Base-by-base conservation (phyloP, 2,888 invertebrate genomes). In the Orthonevra nobilis region DNA sequence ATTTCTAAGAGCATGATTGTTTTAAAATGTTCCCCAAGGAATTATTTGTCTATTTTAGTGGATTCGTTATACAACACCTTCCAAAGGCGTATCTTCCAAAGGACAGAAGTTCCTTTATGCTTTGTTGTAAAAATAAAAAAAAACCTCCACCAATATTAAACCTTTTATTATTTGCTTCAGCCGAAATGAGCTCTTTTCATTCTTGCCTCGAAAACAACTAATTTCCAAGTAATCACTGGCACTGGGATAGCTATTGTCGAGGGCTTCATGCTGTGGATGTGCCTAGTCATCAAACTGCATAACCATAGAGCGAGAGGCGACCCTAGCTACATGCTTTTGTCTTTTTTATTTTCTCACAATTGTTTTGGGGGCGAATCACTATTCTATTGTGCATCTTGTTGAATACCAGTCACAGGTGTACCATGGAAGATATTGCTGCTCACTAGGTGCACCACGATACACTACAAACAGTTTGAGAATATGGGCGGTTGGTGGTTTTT, bases 221-320 rank as follows among this genome's bases (percentile, higher is more conserved):
- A 68, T 68, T 68, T 58, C 46, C 56, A 68, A 48, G 68, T 68
- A 56, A 68, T 68, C 48, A 68, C 48, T 48, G 68, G 46, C 48
- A 46, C 58, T 68, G 38, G 68, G 32, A 56, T 68, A 58, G 56
- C 58, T 58, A 40, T 32, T 68, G 40, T 23, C 56, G 40, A 58
- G 48, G 58, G 46, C 20, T 38, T 56, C 56, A 58, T 58, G 40
- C 23, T 58, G 38, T 58, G 28, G 30, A 54, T 46, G 46, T 46
- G 15, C 68, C 38, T 5, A 56, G 48, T 38, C 66, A 44, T 54
- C 42, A 44, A 30, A 23, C 32, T 19, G 38, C 7, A 36, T 6
- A 7, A 3, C 23, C 15, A 14, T 5, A n/a, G 30, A 6, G 7
- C 14, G 3, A 30, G 32, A 42, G 42, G 38, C 64, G n/a, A 42